Conservation (phyloP, 2,888 invertebrate species). For the Tenthredo scrophulariae region DNA sequence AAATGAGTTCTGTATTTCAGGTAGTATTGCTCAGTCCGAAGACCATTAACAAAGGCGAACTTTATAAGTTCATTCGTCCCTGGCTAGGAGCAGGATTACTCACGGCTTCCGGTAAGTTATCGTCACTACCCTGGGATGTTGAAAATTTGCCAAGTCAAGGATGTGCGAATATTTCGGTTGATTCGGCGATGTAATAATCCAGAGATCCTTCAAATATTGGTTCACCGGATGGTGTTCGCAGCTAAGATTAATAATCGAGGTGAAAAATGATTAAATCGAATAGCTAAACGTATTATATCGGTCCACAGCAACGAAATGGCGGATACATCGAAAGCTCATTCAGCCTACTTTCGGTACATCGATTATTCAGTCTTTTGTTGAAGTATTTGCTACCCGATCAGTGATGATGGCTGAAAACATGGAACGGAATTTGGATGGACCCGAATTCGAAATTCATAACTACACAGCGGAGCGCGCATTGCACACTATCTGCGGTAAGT, state of each 20-base stretch:
- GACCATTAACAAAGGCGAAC: slow-evolving; percentile 64
- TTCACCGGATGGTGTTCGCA: neutral
- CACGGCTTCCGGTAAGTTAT: slow-evolving; percentile 64
- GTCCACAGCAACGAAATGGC: neutral
- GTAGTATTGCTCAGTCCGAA: slow-evolving; percentile 63
- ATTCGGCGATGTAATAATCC: neutral
- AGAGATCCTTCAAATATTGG: neutral
- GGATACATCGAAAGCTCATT: neutral
- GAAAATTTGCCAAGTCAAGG: neutral
- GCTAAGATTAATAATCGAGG: neutral
- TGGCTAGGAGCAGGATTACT: slow-evolving; percentile 67
- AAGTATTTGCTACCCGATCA: neutral
- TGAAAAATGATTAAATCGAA: neutral
- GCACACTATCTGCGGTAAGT: slow-evolving; percentile 18
- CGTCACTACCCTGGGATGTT: neutral
- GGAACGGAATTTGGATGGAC: slow-evolving; percentile 7
- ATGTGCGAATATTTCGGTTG: neutral
- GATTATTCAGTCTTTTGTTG: neutral
- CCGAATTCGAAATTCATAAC: neutral
- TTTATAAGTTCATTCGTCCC: slow-evolving; percentile 63
- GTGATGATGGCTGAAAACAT: neutral
- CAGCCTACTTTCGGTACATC: neutral
- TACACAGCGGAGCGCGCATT: neutral
- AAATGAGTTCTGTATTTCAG: slow-evolving; percentile 55
- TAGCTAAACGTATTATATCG: neutral